Evolutionary conservation across 2,888 invertebrate genomes (phyloP).

Genomic region (Brachyptera putata): DNA sequence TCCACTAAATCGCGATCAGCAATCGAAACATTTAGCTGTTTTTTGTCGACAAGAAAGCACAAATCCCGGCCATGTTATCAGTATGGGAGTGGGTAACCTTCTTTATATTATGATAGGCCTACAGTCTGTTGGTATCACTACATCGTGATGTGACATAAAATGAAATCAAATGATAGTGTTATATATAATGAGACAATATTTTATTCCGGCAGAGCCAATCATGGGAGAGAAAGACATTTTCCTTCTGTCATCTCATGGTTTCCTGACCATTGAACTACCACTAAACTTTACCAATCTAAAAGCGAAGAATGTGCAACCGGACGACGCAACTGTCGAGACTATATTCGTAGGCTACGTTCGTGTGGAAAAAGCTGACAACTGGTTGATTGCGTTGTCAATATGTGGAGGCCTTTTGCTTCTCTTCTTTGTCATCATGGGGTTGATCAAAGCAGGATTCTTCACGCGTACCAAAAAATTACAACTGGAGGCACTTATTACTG

Average conservation of each 20-base stretch:
- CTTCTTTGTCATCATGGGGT: conserved; percentile 2
- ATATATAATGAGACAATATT: too few species aligned
- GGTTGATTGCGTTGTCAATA: background rate
- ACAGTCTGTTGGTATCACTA: too few species aligned
- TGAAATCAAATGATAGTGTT: too few species aligned
- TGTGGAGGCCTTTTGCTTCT: conserved; percentile 10
- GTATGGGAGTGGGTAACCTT: too few species aligned
- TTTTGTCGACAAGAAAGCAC: too few species aligned
- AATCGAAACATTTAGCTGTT: too few species aligned
- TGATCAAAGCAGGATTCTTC: conserved; percentile 22
- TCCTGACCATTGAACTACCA: background rate
- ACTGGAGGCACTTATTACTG: conserved; percentile 8
- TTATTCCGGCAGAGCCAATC: background rate
- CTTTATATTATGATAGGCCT: too few species aligned
- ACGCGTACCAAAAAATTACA: conserved; percentile 18
- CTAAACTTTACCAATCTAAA: background rate
- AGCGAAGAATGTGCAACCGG: background rate
- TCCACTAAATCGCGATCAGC: too few species aligned
- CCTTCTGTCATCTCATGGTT: background rate
- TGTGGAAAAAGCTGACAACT: background rate
- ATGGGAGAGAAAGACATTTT: background rate
- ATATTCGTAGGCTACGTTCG: background rate
- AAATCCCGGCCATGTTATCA: too few species aligned
- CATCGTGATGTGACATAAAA: too few species aligned
- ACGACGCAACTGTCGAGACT: background rate